Evolutionary conservation across 2,888 invertebrate species (phyloP), one percentile per base, ranked within the genome.

Genomic region (Nowickia ferox): DNA sequence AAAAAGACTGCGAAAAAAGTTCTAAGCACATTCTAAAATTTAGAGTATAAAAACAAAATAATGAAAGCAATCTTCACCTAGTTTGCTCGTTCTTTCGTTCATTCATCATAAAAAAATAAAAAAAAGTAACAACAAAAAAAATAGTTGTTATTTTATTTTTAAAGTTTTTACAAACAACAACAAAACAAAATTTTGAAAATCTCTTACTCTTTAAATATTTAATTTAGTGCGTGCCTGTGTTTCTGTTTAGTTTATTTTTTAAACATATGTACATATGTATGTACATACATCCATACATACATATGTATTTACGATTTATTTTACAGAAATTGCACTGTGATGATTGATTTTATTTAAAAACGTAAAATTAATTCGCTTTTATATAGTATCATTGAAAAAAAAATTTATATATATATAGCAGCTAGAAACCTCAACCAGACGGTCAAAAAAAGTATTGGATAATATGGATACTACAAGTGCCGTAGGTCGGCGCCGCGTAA

Each of bases 401-500:
- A 65, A 69, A 53, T 19, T 22, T 63, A n/a, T n/a, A n/a, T n/a
- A n/a, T n/a, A n/a, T 65, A 40, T 1, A 51, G 11, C 69, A 57
- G 55, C 65, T 63, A 42, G 5, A 17, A 48, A 53, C 1, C 77
- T 40, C 51, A 57, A 22, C 15, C 9, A 51, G 5, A 40, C 51
- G 15, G 63, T 40, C 46, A 69, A 17, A 40, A 22, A 10, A 44
- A 66, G 17, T 53, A 71, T 46, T 68, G 10, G 22, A 65, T 85
- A 88, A 87, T 87, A 93, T 93, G 93, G 93, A 93, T 88, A 92
- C 90, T 87, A 90, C 92, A 88, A 92, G 90, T 88, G 91, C 91
- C 87, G 92, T 92, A 87, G 95, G 95, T 92, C 94, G 97, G 93
- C 95, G 97, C 94, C 95, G 97, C 94, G 95, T 96, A 94, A 95